A percentile compares a stretch with the other conserved stretches of the same genome.
Conservation (phyloP, 2,797 vertebrate species). For the Mormyrus proboscirostris region DNA sequence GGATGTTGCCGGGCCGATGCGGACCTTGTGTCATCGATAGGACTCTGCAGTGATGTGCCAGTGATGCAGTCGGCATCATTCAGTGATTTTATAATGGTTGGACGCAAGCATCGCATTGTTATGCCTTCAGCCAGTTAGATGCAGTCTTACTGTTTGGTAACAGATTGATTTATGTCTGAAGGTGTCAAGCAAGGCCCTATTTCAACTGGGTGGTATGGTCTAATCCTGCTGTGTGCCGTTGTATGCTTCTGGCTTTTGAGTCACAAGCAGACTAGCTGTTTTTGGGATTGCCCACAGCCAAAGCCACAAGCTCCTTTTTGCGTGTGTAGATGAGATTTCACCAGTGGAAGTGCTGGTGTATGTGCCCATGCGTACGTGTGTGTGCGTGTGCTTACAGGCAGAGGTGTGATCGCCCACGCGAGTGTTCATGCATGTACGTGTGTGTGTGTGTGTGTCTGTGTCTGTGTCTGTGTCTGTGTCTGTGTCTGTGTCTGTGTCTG, state of each 20-base stretch:
- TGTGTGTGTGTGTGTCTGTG: too few relatives aligned
- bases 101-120: not conserved
- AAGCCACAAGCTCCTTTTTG: constrained; percentile 49
- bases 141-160: constrained; percentile 42
- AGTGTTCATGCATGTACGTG: not conserved
- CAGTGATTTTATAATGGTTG: not conserved
- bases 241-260: constrained; percentile 75
- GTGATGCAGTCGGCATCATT: not conserved
- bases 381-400: not conserved
- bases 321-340: constrained; percentile 49
- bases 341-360: constrained; percentile 15
- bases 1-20: not conserved
- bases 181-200: constrained; percentile 92
- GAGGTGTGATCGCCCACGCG: not conserved
- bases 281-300: constrained; percentile 39
- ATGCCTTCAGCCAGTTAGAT: not conserved
- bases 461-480: too few relatives aligned
- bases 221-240: constrained; percentile 67
- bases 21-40: not conserved
- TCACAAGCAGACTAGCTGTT: constrained; percentile 42
- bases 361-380: not conserved
- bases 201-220: constrained; percentile 89
- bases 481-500: too few relatives aligned
- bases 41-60: not conserved
- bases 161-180: constrained; percentile 88